Evolutionary conservation across 64 coral and sea anemone genomes (phyloP).

Genomic region (Montipora sp.): DNA sequence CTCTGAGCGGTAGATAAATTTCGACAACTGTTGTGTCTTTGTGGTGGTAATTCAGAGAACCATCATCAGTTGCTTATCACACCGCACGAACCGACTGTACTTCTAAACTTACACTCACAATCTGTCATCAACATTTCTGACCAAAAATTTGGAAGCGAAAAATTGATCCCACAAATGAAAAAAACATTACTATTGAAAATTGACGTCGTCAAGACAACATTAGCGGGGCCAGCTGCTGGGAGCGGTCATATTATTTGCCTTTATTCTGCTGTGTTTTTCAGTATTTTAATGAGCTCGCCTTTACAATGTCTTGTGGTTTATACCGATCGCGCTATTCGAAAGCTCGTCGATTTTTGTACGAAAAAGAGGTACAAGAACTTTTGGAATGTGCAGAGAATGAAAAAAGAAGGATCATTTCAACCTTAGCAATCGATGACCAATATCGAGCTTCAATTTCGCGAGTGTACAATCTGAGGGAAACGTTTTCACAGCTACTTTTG

Average conservation of each 20-base stretch:
- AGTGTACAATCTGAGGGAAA: conserved; percentile 38
- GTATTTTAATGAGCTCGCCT: conserved; percentile 25
- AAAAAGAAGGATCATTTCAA: conserved; percentile 64
- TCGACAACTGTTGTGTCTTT: neutral
- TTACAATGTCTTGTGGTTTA: conserved; percentile 35
- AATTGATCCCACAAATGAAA: neutral
- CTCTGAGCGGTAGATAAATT: conserved; percentile 1
- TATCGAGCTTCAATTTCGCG: conserved; percentile 60
- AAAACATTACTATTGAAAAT: neutral
- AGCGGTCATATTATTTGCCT: conserved; percentile 8
- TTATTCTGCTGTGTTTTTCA: conserved; percentile 4
- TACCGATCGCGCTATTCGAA: conserved; percentile 34
- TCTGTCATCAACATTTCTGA: neutral
- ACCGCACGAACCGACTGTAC: neutral
- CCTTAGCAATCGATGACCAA: conserved; percentile 67
- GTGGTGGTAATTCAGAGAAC: neutral
- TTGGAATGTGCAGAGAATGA: conserved; percentile 58
- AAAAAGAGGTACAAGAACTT: conserved; percentile 80
- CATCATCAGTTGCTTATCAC: neutral
- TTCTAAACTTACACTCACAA: neutral
- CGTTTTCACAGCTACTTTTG: conserved; percentile 56
- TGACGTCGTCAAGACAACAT: conserved; percentile 58
- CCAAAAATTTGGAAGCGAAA: neutral
- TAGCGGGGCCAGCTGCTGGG: conserved; percentile 2
- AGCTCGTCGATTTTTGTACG: conserved; percentile 76